Base-by-base conservation (phyloP, 1,140 invertebrate genomes). In the Pseudomyrmex sp. region DNA sequence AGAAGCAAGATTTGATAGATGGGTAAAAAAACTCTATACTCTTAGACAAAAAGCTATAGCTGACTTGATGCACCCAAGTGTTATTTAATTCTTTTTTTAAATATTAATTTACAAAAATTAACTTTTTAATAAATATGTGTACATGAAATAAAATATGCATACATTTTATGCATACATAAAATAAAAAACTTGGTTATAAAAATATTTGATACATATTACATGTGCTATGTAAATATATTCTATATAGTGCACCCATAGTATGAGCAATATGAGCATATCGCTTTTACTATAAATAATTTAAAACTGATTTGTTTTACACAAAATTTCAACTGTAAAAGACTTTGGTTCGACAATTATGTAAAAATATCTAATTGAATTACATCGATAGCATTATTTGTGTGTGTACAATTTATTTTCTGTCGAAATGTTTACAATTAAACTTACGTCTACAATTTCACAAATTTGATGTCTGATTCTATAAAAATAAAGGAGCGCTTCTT, bases 21-120 rank as follows among this genome's bases (percentile, higher is more conserved):
- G 94, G 94, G 93, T 95, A 2, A 95, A 94, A 72, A 95, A 95
- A 70, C 83, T 95, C 2, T 95, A 94, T 54, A 92, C 90, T 26
- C 75, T 95, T 15, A 88, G 94, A 66, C 94, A 95, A 75, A 95
- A 94, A 87, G 94, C 93, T 54, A 86, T 94, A 62, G 80, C 77
- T 9, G 93, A 94, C 66, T 83, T 90, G 58, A 62, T 74, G 12
- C 90, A 91, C 58, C 72, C 80, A 23, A 91, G 76, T 84, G 52
- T 86, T 56, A 85, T 62, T 79, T 92, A 63, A 91, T 48, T 48
- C 13, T 59, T 82, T 23, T 23, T 18, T 5, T 50, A 44, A 35
- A 70, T 12, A 12, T 62, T 63, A 46, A 61, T 65, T 35, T 35
- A 35, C 35, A 35, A 35, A 35, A 35, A 26, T 26, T 26, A 26